Conservation (phyloP, 2,888 invertebrate species). For the Drosophila cyrtoloma region DNA sequence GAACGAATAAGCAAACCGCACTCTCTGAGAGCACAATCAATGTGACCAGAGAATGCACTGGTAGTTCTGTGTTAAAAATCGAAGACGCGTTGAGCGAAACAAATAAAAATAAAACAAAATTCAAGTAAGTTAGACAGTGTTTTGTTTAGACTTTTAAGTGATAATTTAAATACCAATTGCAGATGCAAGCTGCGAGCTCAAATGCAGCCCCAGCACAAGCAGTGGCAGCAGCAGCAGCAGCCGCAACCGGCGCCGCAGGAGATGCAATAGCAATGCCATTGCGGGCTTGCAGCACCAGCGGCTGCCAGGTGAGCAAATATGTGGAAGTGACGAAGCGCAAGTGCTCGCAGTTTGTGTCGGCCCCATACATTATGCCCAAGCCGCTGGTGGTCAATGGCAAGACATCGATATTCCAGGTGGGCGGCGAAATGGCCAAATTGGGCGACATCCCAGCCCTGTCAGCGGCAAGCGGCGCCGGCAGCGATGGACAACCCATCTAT, state of each 20-base stretch:
- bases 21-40: conserved; percentile 10
- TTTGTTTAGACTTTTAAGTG: background rate
- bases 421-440: conserved; percentile 75
- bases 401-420: conserved; percentile 83
- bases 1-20: background rate
- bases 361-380: conserved; percentile 76
- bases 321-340: conserved; percentile 80
- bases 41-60: conserved; percentile 33
- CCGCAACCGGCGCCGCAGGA: background rate
- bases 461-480: conserved; percentile 19
- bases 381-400: conserved; percentile 83
- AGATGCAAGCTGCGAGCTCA: conserved; percentile 37
- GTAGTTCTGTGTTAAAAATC: conserved; percentile 24
- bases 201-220: conserved; percentile 5
- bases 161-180: background rate
- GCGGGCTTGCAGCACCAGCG: conserved; percentile 55
- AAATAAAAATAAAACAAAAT: conserved; percentile 2
- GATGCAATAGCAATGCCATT: conserved; percentile 32
- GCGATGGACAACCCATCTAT: conserved; percentile 69
- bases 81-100: conserved; percentile 22
- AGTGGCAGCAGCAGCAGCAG: background rate
- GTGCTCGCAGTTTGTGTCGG: conserved; percentile 78
- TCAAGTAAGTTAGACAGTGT: background rate
- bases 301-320: conserved; percentile 66
- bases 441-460: conserved; percentile 75